Percentiles rank a stretch among this genome's conserved stretches.
Conservation (phyloP, 2,888 invertebrate species). For the Luperina testacea region DNA sequence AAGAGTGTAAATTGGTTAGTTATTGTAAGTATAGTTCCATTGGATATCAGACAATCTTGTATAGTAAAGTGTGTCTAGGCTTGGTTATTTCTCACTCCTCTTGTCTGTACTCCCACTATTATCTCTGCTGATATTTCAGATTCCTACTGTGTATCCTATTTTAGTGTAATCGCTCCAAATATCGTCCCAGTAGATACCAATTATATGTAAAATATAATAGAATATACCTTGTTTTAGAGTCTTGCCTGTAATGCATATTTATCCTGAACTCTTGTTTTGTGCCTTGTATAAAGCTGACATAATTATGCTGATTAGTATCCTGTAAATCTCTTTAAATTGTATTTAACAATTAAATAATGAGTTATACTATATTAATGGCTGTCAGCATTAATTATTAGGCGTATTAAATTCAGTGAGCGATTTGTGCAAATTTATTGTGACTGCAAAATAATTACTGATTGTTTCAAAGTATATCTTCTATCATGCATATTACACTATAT, state of each 20-base stretch:
- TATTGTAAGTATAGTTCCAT: slow-evolving; percentile 22
- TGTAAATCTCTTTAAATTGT: slow-evolving; percentile 63
- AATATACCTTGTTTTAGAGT: slow-evolving; percentile 46
- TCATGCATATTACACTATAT: slow-evolving; percentile 84
- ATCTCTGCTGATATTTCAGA: slow-evolving; percentile 45
- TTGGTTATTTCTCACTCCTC: slow-evolving; percentile 39
- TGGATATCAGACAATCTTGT: slow-evolving; percentile 17
- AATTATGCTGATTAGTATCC: slow-evolving; percentile 73
- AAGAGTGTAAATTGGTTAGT: neutral
- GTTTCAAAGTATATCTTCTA: slow-evolving; percentile 84
- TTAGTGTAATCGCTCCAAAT: slow-evolving; percentile 44
- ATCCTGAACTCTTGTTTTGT: slow-evolving; percentile 79
- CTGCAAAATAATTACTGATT: slow-evolving; percentile 85
- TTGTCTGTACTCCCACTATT: slow-evolving; percentile 36
- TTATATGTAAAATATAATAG: slow-evolving; percentile 29
- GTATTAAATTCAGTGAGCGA: slow-evolving; percentile 78
- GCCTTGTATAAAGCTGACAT: slow-evolving; percentile 83
- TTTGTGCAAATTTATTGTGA: slow-evolving; percentile 86
- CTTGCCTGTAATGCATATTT: slow-evolving; percentile 66
- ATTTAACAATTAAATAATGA: slow-evolving; percentile 64
- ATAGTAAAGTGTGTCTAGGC: slow-evolving; percentile 12
- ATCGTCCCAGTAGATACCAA: slow-evolving; percentile 47
- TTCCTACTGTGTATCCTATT: slow-evolving; percentile 57
- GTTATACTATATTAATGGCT: slow-evolving; percentile 60
- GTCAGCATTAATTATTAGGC: slow-evolving; percentile 73